phyloP scores from a whole-genome alignment of 2,888 invertebrate species.

The Leptothorax acervorum region DNA sequence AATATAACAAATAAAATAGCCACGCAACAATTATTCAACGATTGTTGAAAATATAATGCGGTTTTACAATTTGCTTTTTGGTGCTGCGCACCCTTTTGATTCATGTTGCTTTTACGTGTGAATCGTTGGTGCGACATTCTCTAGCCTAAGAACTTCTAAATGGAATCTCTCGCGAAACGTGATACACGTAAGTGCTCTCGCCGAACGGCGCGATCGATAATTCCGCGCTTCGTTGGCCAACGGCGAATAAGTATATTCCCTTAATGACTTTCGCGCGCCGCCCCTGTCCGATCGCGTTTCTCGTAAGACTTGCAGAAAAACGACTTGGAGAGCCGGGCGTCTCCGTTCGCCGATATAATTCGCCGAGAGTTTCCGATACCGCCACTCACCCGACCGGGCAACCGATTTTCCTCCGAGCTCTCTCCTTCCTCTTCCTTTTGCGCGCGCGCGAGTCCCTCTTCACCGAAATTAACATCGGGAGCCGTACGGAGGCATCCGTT shows the following conservation, averaged over 20 bases:
- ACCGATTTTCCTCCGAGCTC: neutral
- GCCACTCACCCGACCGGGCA: neutral
- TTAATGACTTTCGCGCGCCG: constrained; percentile 45
- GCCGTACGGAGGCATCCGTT: constrained; percentile 23
- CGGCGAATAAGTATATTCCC: constrained; percentile 44
- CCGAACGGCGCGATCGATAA: constrained; percentile 29
- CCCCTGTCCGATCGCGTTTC: constrained; percentile 45
- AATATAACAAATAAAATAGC: neutral
- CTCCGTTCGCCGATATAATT: constrained; percentile 48
- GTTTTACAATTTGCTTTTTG: neutral
- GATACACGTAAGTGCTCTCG: constrained; percentile 43
- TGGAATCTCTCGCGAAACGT: constrained; percentile 30
- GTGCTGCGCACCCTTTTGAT: neutral
- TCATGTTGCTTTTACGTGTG: neutral
- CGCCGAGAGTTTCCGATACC: constrained; percentile 44
- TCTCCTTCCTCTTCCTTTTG: neutral
- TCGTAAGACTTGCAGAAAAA: constrained; percentile 40
- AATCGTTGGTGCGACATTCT: neutral
- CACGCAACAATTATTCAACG: neutral
- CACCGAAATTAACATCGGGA: constrained; percentile 52
- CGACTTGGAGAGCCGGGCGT: constrained; percentile 21
- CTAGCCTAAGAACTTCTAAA: neutral
- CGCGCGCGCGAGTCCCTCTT: neutral
- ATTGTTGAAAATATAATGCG: neutral
- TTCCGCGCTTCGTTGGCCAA: constrained; percentile 36